phyloP scores from a whole-genome alignment of 2,888 invertebrate genomes.

The Parelbella ahira region DNA sequence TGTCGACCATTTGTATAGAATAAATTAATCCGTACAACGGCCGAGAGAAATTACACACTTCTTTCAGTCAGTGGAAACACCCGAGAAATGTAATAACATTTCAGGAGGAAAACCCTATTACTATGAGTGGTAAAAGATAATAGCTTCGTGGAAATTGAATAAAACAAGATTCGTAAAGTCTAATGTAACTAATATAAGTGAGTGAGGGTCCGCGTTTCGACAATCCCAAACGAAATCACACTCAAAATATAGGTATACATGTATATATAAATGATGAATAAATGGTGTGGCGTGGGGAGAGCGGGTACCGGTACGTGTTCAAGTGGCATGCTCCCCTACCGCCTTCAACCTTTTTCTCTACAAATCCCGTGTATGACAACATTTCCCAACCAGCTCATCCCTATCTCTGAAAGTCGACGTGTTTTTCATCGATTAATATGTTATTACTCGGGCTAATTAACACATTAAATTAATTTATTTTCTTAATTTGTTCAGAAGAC shows the following conservation, averaged over 20 bases:
- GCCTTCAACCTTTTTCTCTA: slow-evolving; percentile 47
- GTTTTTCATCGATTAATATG: slow-evolving; percentile 46
- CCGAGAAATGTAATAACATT: slow-evolving; percentile 51
- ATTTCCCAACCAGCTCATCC: slow-evolving; percentile 49
- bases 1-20: slow-evolving; percentile 19
- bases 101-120: slow-evolving; percentile 53
- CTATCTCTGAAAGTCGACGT: slow-evolving; percentile 47
- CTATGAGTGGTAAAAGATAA: slow-evolving; percentile 61
- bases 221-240: slow-evolving; percentile 73
- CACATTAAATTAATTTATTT: no score
- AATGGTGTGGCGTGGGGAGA: slow-evolving; percentile 48
- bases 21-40: slow-evolving; percentile 22
- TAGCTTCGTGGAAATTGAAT: slow-evolving; percentile 64
- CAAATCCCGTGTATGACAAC: slow-evolving; percentile 66
- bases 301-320: slow-evolving; percentile 62
- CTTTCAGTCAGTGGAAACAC: slow-evolving; percentile 42
- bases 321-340: slow-evolving; percentile 51
- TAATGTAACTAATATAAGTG: slow-evolving; percentile 68
- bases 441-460: slow-evolving; percentile 34
- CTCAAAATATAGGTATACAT: no score
- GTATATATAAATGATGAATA: slow-evolving; percentile 75
- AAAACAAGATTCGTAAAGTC: slow-evolving; percentile 63
- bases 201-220: slow-evolving; percentile 56
- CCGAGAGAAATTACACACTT: slow-evolving; percentile 29
- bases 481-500: no score